These are phyloP conservation scores for Corythornis cristatus DNA, from an alignment of 2,113 vertebrate genomes.

Conservation along the genomic window DNA sequence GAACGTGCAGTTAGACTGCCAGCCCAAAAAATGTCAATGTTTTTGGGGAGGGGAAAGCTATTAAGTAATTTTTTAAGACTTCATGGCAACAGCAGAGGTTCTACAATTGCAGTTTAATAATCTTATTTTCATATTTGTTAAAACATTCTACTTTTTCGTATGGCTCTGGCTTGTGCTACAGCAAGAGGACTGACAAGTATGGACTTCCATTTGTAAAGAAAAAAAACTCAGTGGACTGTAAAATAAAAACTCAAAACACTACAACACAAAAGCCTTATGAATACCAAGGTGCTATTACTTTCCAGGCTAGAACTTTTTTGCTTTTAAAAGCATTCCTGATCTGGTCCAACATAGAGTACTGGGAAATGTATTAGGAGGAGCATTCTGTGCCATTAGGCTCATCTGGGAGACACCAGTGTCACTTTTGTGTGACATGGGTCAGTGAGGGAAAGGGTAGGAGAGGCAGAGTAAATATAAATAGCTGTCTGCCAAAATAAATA, in stretches of 20 bases:
- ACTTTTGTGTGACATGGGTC: neutral
- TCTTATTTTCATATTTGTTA: neutral
- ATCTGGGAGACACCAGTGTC: rapidly evolving
- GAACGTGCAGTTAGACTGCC: neutral
- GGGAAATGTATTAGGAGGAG: neutral
- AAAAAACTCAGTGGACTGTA: neutral
- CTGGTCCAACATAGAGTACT: neutral
- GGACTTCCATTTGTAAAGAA: neutral
- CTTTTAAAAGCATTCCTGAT: neutral
- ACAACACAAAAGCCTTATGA: neutral
- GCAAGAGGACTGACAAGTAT: neutral
- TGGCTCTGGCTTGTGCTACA: neutral
- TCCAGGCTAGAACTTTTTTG: neutral
- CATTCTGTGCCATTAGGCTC: neutral
- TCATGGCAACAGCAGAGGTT: neutral
- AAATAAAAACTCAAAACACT: neutral
- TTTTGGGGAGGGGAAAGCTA: neutral
- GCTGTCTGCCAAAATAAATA: neutral
- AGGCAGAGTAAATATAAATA: neutral
- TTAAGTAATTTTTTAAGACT: neutral
- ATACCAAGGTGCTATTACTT: neutral
- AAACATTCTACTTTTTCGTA: neutral
- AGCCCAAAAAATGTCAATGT: neutral
- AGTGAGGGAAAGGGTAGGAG: neutral
- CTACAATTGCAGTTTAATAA: neutral